Percentiles rank a stretch among this genome's conserved stretches.
These are phyloP conservation scores for Corapipo altera DNA, from an alignment of 2,113 vertebrate genomes.

Conservation along the genomic window DNA sequence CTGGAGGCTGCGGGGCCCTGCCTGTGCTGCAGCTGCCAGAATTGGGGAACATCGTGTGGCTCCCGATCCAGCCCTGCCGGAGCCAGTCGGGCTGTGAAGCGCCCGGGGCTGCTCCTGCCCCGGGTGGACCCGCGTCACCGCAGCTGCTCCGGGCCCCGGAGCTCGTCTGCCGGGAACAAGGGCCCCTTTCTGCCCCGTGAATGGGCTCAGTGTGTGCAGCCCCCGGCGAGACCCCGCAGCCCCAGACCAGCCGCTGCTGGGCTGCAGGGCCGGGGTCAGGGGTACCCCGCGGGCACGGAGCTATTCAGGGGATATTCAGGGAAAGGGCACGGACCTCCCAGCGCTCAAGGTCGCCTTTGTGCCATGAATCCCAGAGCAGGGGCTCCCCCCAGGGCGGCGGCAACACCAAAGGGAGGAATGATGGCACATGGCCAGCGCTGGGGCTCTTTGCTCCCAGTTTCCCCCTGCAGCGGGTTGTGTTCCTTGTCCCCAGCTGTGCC, in stretches of 20 bases:
- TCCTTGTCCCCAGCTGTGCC: background rate
- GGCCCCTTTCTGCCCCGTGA: conserved; percentile 26
- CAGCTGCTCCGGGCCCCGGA: background rate
- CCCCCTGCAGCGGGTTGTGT: background rate
- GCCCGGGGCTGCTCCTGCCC: background rate
- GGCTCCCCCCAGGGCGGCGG: background rate
- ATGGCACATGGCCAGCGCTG: background rate
- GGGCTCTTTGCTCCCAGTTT: background rate
- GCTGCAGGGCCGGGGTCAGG: background rate
- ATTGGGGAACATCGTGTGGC: background rate
- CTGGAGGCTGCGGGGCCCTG: background rate
- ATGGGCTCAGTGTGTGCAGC: conserved; percentile 28
- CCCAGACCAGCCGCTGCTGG: background rate
- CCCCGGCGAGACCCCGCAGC: background rate
- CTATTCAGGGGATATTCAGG: conserved; percentile 47
- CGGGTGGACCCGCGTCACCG: background rate
- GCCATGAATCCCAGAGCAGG: background rate
- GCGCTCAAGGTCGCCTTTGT: conserved; percentile 39
- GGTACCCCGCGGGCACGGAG: background rate
- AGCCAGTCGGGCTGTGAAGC: background rate
- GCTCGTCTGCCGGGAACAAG: conserved; percentile 54
- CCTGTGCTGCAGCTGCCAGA: background rate
- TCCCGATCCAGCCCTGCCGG: background rate
- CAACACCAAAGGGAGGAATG: background rate
- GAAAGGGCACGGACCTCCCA: background rate